Base-by-base conservation (phyloP, 2,888 invertebrate genomes). In the Cephus spinipes region DNA sequence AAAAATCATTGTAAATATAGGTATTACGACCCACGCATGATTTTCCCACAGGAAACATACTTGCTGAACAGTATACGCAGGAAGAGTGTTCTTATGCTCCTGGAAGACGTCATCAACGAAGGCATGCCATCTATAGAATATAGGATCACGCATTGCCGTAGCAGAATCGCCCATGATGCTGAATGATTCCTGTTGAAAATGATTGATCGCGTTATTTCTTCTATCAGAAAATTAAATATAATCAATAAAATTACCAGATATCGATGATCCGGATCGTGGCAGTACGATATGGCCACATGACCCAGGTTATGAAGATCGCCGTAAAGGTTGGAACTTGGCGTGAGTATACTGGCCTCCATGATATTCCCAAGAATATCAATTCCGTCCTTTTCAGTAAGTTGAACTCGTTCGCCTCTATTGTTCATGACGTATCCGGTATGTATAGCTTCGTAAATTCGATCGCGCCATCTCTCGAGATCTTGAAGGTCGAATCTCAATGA, bases 71-170 rank as follows among this genome's bases (percentile, higher is more conserved):
- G 92, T 92, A 89, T 97, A 97, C 3, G 95, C 93, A 0, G 95
- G 92, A 35, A 97, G 92, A 23, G 94, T 94, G 80, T 93, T 92
- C 91, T 97, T 97, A 91, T 95, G 95, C 82, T 94, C 93, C 84
- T 94, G 94, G 93, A 97, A 97, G 40, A 97, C 92, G 84, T 96
- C 95, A 86, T 97, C 96, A 34, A 97, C 93, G 89, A 94, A 95
- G 0, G 95, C 94, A 88, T 97, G 97, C 96, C 96, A 97, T 88
- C 96, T 94, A 92, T 97, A 97, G 93, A 97, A 97, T 31, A 96
- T 92, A 0, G 97, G 97, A 92, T 97, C 97, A 2, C 97, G 93
- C 97, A 97, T 97, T 0, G 97, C 96, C 0, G 97, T 97, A 0
- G 96, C 94, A 0, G 96, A 94, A 88, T 97, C 97, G 0, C 96